Conservation (phyloP, 2,113 vertebrate genomes). For the Ahaetulla prasina region DNA sequence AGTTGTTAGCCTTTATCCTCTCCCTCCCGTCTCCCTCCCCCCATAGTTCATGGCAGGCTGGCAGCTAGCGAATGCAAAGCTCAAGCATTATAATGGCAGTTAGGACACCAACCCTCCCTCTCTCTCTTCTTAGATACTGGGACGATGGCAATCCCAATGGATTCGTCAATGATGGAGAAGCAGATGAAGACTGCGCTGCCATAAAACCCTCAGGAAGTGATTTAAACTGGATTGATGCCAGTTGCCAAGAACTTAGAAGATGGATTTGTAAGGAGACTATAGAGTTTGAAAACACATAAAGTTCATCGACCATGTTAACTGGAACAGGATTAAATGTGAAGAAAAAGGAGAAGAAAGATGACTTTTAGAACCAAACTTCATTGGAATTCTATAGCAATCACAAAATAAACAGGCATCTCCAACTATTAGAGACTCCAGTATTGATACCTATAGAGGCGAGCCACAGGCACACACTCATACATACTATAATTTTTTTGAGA, state of each 20-base stretch:
- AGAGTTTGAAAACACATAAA: neutral
- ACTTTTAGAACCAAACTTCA: neutral
- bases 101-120: neutral
- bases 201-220: neutral
- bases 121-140: neutral
- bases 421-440: neutral
- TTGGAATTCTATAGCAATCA: neutral
- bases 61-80: neutral
- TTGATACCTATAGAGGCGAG: neutral
- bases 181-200: neutral
- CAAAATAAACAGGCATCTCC: neutral
- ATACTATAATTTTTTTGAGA: neutral
- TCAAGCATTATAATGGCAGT: neutral
- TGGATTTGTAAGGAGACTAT: neutral
- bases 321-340: neutral
- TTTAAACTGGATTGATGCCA: neutral
- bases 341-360: neutral
- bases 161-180: neutral
- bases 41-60: neutral
- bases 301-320: neutral
- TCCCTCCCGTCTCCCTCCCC: neutral
- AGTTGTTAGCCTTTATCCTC: neutral
- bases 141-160: neutral
- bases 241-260: neutral
- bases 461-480: neutral